Evolutionary conservation across 2,113 vertebrate species (phyloP).

Genomic region (Forbesichthys papilliferus): DNA sequence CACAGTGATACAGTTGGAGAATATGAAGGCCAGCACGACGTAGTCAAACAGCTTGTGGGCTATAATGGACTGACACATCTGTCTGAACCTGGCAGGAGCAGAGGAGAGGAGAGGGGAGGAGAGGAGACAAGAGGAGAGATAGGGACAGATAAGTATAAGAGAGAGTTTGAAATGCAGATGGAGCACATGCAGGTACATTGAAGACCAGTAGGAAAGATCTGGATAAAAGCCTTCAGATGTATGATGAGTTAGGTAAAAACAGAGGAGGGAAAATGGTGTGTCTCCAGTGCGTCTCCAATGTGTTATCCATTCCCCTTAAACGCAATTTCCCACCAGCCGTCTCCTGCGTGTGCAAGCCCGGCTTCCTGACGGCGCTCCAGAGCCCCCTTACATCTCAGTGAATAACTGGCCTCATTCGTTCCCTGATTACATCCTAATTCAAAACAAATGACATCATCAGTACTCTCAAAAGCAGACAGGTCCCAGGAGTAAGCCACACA

Average conservation of each 20-base stretch:
- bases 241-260: not conserved
- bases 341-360: slow-evolving; percentile 17
- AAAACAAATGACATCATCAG: slow-evolving; percentile 58
- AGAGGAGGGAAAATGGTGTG: not conserved
- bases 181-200: not conserved
- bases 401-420: slow-evolving; percentile 39
- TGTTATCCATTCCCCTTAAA: not conserved
- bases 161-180: not conserved
- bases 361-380: slow-evolving; percentile 11
- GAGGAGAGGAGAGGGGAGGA: slow-evolving; percentile 1
- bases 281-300: not conserved
- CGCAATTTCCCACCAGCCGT: not conserved
- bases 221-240: not conserved
- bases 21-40: slow-evolving; percentile 94
- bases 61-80: slow-evolving; percentile 93
- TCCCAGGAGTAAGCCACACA: slow-evolving; percentile 11
- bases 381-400: slow-evolving; percentile 32
- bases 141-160: not conserved
- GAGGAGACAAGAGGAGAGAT: not conserved
- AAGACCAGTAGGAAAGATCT: not conserved
- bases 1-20: slow-evolving; percentile 98
- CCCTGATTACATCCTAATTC: slow-evolving; percentile 52
- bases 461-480: slow-evolving; percentile 33
- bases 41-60: slow-evolving; percentile 98
- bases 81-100: slow-evolving; percentile 83